A percentile compares a stretch with the other conserved stretches of the same genome.
These are phyloP conservation scores for Todiramphus chloris DNA, from an alignment of 2,113 vertebrate genomes.

Conservation along the genomic window DNA sequence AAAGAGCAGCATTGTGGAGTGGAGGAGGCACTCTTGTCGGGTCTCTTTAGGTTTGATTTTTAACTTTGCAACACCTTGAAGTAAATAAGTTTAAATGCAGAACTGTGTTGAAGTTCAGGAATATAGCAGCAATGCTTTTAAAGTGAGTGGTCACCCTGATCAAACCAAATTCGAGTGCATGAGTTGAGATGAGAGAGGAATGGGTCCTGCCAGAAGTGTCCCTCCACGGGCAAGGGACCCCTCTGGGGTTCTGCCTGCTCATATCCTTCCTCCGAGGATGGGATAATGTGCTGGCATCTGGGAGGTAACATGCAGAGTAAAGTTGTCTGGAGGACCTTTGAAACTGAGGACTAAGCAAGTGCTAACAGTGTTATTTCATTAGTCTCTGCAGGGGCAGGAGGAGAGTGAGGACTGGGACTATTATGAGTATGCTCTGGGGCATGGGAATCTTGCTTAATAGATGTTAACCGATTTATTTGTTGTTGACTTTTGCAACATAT, in stretches of 20 bases:
- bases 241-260: background rate
- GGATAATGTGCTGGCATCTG: background rate
- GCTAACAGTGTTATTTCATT: background rate
- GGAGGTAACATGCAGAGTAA: background rate
- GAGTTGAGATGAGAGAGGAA: background rate
- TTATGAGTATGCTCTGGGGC: background rate
- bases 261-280: background rate
- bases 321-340: background rate
- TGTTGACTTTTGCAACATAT: background rate
- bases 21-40: rapidly evolving
- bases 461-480: background rate
- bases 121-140: rapidly evolving
- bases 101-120: background rate
- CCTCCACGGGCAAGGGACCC: background rate
- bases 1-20: background rate
- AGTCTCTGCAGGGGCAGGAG: background rate
- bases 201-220: background rate
- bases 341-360: background rate
- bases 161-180: background rate
- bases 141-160: background rate
- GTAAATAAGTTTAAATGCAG: background rate
- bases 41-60: background rate
- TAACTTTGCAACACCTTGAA: background rate
- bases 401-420: background rate
- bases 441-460: background rate